phyloP scores from a whole-genome alignment of 2,113 vertebrate genomes.

The Recurvirostra avosetta region DNA sequence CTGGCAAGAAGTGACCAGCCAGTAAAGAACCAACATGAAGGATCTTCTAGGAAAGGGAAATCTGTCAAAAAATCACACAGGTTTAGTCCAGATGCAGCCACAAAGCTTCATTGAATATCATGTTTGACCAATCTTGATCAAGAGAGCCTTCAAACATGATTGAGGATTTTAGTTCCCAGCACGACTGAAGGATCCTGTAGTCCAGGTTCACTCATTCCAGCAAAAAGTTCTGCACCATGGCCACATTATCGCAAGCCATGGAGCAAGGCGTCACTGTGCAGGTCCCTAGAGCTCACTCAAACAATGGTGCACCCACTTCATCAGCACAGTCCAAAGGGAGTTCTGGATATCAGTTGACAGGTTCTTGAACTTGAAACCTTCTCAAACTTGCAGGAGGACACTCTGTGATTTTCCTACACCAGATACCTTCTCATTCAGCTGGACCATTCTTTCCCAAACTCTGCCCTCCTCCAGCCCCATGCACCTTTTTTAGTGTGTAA shows the following conservation, averaged over 20 bases:
- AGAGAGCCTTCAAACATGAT: neutral
- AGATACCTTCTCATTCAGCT: neutral
- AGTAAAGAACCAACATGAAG: neutral
- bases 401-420: neutral
- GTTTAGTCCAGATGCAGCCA: neutral
- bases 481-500: neutral
- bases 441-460: neutral
- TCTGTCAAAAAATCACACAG: neutral
- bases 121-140: neutral
- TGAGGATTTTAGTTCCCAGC: neutral
- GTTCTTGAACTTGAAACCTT: neutral
- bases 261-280: neutral
- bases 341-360: neutral
- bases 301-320: neutral
- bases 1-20: neutral
- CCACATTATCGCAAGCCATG: neutral
- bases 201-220: neutral
- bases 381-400: neutral
- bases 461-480: accelerated
- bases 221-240: neutral
- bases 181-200: neutral
- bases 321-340: neutral
- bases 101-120: neutral
- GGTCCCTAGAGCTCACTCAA: neutral
- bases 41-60: neutral